These are phyloP conservation scores for Toxonevra muliebris DNA, from an alignment of 2,888 invertebrate species.

Conservation along the genomic window DNA sequence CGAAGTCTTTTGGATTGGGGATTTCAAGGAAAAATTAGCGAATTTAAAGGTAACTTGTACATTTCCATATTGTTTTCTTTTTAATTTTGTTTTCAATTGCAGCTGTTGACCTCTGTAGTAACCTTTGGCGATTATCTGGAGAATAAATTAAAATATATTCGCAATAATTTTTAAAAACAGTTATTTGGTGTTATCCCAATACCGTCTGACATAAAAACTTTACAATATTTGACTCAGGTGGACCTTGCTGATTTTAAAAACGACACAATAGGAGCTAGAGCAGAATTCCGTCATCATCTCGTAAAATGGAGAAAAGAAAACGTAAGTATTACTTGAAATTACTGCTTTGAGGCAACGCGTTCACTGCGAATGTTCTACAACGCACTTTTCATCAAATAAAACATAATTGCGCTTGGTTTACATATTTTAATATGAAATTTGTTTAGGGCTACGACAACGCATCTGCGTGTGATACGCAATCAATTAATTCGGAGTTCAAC, in stretches of 20 bases:
- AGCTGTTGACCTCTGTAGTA: too few species aligned
- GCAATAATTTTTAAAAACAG: too few species aligned
- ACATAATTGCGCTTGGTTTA: too few species aligned
- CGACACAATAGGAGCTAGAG: too few species aligned
- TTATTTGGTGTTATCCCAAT: too few species aligned
- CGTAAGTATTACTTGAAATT: constrained; percentile 1
- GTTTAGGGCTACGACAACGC: background rate
- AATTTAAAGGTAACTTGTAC: constrained; percentile 8
- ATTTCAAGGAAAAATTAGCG: background rate
- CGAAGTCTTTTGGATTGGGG: constrained; percentile 9
- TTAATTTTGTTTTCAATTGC: background rate
- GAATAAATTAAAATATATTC: too few species aligned
- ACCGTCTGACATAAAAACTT: too few species aligned
- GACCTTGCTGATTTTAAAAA: too few species aligned
- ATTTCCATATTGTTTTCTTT: constrained; percentile 2
- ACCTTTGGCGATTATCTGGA: too few species aligned
- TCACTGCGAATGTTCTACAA: background rate
- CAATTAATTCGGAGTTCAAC: background rate
- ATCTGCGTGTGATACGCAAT: constrained; percentile 3
- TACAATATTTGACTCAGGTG: too few species aligned
- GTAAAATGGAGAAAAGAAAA: constrained; percentile 6
- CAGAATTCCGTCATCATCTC: background rate
- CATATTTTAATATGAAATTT: background rate
- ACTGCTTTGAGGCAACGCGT: too few species aligned
- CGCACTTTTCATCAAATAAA: too few species aligned